Conservation (phyloP, 2,888 invertebrate genomes). For the Autographa pulchrina region DNA sequence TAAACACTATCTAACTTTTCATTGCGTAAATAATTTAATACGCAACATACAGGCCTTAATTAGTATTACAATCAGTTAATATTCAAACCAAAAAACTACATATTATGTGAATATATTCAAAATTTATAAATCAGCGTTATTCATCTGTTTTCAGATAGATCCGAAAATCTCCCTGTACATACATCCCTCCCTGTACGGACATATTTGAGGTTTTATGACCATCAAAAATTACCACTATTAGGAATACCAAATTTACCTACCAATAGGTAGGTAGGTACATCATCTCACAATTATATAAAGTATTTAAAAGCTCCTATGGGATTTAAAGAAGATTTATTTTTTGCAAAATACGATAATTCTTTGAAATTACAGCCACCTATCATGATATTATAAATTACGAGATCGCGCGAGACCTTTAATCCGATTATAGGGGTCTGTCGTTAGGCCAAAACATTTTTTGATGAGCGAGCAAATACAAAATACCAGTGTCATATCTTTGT, state of each 20-base stretch:
- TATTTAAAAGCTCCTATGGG: constrained; percentile 10
- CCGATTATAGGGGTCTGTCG: constrained; percentile 62
- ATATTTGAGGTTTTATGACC: no score
- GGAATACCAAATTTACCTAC: no score
- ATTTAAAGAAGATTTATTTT: constrained; percentile 34
- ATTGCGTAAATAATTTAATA: background rate
- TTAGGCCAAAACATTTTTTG: constrained; percentile 56
- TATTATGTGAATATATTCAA: no score
- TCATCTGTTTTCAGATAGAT: no score
- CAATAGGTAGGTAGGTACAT: background rate
- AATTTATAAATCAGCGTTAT: no score
- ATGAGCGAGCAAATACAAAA: constrained; percentile 52
- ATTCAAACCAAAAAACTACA: background rate
- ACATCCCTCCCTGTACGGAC: no score
- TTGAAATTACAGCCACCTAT: constrained; percentile 55
- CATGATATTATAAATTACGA: constrained; percentile 63
- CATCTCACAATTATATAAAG: background rate
- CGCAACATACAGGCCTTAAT: background rate
- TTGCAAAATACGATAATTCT: constrained; percentile 38
- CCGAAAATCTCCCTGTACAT: no score
- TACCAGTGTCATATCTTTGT: constrained; percentile 30
- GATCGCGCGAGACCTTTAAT: constrained; percentile 60
- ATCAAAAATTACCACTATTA: no score
- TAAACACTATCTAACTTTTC: background rate
- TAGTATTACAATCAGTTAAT: background rate